Evolutionary conservation across 2,888 invertebrate species (phyloP).

Genomic region (Tetranychus truncatus): DNA sequence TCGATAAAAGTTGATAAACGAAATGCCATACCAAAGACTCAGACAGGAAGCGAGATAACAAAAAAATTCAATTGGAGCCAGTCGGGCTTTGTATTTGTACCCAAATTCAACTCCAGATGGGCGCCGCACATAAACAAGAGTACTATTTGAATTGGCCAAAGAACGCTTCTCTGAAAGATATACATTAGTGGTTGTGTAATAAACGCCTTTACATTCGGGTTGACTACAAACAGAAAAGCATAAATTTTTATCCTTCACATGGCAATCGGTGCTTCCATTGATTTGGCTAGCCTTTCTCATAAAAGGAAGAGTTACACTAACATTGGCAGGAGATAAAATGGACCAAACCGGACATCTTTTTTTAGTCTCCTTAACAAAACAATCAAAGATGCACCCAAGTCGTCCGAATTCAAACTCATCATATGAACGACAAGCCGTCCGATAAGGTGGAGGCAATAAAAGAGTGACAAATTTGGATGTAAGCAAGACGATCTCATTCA

Average conservation of each 20-base stretch:
- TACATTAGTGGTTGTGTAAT: background rate
- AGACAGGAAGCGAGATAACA: background rate
- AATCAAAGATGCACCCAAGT: background rate
- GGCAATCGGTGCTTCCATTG: background rate
- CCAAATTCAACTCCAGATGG: constrained; percentile 2
- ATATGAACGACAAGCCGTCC: background rate
- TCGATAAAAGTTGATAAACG: background rate
- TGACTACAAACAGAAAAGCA: background rate
- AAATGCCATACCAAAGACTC: constrained; percentile 1
- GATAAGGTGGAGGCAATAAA: background rate
- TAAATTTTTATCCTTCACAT: background rate
- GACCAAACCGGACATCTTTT: constrained; percentile 3
- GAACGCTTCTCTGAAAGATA: background rate
- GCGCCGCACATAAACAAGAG: background rate
- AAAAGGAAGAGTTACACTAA: background rate
- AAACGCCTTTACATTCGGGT: background rate
- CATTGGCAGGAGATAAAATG: background rate
- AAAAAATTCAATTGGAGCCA: background rate
- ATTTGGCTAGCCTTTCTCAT: background rate
- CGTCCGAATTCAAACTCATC: background rate
- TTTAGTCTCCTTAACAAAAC: background rate
- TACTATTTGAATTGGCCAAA: background rate
- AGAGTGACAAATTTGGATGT: background rate
- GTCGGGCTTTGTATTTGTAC: background rate
- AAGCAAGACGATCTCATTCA: background rate